Percentiles rank a stretch among this genome's conserved stretches.
Conservation (phyloP, 2,888 invertebrate species). For the Thereva nobilitata region DNA sequence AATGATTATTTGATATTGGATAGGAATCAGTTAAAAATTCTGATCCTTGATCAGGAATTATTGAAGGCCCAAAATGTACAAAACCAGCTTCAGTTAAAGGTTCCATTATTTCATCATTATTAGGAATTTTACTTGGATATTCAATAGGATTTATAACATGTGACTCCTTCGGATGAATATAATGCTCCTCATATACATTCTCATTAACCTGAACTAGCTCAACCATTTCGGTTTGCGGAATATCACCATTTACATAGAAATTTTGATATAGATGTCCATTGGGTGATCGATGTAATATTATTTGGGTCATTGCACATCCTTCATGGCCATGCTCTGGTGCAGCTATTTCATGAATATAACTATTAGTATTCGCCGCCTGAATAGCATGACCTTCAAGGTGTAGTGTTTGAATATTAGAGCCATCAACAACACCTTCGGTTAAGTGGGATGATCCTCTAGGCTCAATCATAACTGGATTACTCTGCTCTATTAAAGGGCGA, state of each 20-base stretch:
- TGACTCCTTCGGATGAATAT: conserved; percentile 15
- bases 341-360: conserved; percentile 5
- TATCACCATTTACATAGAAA: conserved; percentile 37
- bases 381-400: no score
- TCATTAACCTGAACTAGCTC: conserved; percentile 41
- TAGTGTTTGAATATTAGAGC: not conserved
- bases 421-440: not conserved
- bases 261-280: conserved; percentile 45
- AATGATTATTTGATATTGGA: not conserved
- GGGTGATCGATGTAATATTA: conserved; percentile 42
- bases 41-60: conserved; percentile 28
- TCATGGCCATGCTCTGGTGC: not conserved
- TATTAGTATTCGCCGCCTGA: not conserved
- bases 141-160: conserved; percentile 21
- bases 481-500: not conserved
- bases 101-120: conserved; percentile 27
- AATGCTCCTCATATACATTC: conserved; percentile 39
- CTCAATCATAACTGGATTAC: not conserved
- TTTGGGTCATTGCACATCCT: not conserved
- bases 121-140: conserved; percentile 26
- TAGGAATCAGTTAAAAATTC: conserved; percentile 18
- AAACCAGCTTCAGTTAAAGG: conserved; percentile 33
- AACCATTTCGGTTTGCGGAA: conserved; percentile 29
- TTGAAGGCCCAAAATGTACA: conserved; percentile 26
- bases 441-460: not conserved